These are phyloP conservation scores for Mycetomoellerius zeteki DNA, from an alignment of 1,140 invertebrate genomes.

Conservation along the genomic window DNA sequence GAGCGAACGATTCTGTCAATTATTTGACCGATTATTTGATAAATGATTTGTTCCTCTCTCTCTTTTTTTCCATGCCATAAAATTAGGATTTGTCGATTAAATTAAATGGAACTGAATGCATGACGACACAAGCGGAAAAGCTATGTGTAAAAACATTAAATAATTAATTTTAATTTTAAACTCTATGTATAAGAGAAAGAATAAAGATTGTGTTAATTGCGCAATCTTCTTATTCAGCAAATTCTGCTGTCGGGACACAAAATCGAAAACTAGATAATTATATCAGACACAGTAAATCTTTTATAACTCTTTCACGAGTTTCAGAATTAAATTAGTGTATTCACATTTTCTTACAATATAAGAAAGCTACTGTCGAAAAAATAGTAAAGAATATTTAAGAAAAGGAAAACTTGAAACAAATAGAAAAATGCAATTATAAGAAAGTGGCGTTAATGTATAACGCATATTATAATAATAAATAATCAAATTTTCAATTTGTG, in stretches of 20 bases:
- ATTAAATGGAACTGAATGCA: conserved; percentile 9
- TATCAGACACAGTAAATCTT: neutral
- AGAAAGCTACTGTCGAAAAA: neutral
- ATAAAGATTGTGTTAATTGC: conserved; percentile 8
- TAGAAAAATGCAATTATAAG: neutral
- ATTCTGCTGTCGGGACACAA: neutral
- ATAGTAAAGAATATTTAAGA: neutral
- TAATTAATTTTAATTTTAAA: conserved; percentile 14
- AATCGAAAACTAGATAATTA: neutral
- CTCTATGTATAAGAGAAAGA: neutral
- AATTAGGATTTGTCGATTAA: conserved; percentile 28
- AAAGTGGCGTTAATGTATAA: neutral
- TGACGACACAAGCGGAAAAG: neutral
- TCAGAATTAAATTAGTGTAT: conserved; percentile 11
- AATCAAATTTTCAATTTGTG: conserved; percentile 33
- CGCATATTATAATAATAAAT: conserved; percentile 15
- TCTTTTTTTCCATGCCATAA: conserved; percentile 36
- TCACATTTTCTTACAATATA: neutral
- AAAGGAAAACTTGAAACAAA: neutral
- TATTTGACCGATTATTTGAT: conserved; percentile 49
- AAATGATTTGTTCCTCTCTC: conserved; percentile 22
- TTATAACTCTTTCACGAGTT: neutral
- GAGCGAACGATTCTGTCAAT: conserved; percentile 36
- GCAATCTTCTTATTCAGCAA: conserved; percentile 1
- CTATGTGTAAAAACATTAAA: neutral